Base-by-base conservation (phyloP, 2,888 invertebrate genomes). In the Lottia gigantea region DNA sequence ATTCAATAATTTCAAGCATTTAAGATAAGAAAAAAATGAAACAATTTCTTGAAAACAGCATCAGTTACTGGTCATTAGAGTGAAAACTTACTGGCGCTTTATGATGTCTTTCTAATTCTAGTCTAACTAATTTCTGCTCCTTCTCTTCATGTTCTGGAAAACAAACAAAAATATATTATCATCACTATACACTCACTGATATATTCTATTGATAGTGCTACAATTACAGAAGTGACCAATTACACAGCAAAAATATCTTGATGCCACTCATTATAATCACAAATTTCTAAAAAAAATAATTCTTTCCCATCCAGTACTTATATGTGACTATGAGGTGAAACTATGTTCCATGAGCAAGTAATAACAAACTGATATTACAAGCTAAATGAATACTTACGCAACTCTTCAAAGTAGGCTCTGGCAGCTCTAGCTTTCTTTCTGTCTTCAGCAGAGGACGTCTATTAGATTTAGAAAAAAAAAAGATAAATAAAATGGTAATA, bases 311-410 rank as follows among this genome's bases (percentile, higher is more conserved):
- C 31, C 31, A 31, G 31, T 31, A 6, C 31, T 31, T 31, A 31
- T 3, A 31, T n/a, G n/a, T n/a, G n/a, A n/a, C n/a, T n/a, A n/a
- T n/a, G n/a, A n/a, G n/a, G n/a, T n/a, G n/a, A n/a, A n/a, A n/a
- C n/a, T n/a, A n/a, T n/a, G n/a, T n/a, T n/a, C n/a, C n/a, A n/a
- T n/a, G 31, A 31, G 31, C 31, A 31, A 31, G 31, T 31, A 31
- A 40, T 40, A 40, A 40, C 40, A 40, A 40, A 6, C 40, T 64
- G 19, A 26, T 55, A 55, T n/a, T 45, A 15, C 11, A 26, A 23
- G 26, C 12, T 25, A n/a, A 25, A 64, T n/a, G 11, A 40, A 40
- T 65, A 92, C 87, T 95, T 94, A 73, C 95, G 96, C 83, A 95
- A 93, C 46, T 78, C 76, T 40, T 68, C 63, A 16, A 72, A 68